Conservation (phyloP, 1,140 invertebrate species). For the Physella acuta region DNA sequence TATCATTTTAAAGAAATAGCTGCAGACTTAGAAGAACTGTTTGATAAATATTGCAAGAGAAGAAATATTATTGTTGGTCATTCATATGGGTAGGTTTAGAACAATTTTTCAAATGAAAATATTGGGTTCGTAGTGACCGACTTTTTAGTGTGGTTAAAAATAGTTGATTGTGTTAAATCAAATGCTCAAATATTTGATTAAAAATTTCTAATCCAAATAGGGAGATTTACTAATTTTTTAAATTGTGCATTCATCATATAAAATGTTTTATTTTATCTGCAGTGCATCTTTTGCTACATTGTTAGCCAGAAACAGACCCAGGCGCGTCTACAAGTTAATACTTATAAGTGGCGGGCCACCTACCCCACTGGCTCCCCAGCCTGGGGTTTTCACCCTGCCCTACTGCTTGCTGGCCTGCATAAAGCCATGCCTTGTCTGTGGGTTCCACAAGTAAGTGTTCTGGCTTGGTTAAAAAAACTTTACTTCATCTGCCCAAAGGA, state of each 20-base stretch:
- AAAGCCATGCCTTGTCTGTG: constrained; percentile 58
- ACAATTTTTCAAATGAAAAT: no score
- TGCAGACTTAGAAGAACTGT: constrained; percentile 66
- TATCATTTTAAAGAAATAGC: constrained; percentile 71
- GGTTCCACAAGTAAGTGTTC: constrained; percentile 57
- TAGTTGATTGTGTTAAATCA: no score
- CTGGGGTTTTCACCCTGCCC: constrained; percentile 60
- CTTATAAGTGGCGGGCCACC: constrained; percentile 74
- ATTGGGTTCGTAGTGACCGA: no score
- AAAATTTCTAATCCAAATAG: no score
- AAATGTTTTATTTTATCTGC: constrained; percentile 37
- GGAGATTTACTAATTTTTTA: no score
- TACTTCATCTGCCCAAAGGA: no score
- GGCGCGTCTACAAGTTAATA: constrained; percentile 69
- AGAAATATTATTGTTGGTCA: constrained; percentile 66
- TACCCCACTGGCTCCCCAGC: constrained; percentile 69
- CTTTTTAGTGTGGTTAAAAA: no score
- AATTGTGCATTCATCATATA: no score
- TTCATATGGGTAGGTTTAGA: constrained; percentile 67
- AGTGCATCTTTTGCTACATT: constrained; percentile 73
- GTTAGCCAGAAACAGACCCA: constrained; percentile 67
- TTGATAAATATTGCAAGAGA: constrained; percentile 65
- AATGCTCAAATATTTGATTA: no score
- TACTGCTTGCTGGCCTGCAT: constrained; percentile 56
- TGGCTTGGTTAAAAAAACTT: no score